Base-by-base conservation (phyloP, 2,888 invertebrate species). In the Zygaena filipendulae region DNA sequence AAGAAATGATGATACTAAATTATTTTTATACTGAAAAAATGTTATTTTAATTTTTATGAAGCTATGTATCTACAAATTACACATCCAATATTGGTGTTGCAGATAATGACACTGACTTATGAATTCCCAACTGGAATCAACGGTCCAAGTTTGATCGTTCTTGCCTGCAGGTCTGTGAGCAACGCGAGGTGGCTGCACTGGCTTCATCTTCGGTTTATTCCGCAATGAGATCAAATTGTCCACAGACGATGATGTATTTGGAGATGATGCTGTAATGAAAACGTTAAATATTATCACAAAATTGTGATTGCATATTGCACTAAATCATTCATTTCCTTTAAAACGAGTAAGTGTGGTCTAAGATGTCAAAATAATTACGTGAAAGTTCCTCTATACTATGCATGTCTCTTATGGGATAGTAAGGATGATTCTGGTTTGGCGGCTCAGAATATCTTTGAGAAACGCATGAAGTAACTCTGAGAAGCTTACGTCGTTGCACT, bases 51-150 rank as follows among this genome's bases (percentile, higher is more conserved):
- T n/a, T n/a, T n/a, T n/a, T n/a, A n/a, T n/a, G n/a, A n/a, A n/a
- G n/a, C n/a, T n/a, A n/a, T n/a, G n/a, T n/a, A n/a, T n/a, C n/a
- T n/a, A n/a, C n/a, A n/a, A n/a, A n/a, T n/a, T n/a, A n/a, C n/a
- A n/a, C n/a, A n/a, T n/a, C n/a, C n/a, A n/a, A n/a, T n/a, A n/a
- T n/a, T n/a, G n/a, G n/a, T n/a, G n/a, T n/a, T n/a, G n/a, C n/a
- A n/a, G n/a, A n/a, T n/a, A n/a, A n/a, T n/a, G 5, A 53, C 53
- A 74, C 81, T 83, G 82, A 84, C 90, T 87, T 68, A 92, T 89
- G 61, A 92, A 94, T 64, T 92, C 92, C 93, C 93, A 93, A 66
- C 92, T 91, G 49, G 91, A 92, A 68, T 93, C 93, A 35, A 94
- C 85, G 40, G 91, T 87, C 92, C 93, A 93, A 35, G 88, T 70